These are phyloP conservation scores for Micromesistius poutassou DNA, from an alignment of 2,797 vertebrate genomes.

Conservation along the genomic window DNA sequence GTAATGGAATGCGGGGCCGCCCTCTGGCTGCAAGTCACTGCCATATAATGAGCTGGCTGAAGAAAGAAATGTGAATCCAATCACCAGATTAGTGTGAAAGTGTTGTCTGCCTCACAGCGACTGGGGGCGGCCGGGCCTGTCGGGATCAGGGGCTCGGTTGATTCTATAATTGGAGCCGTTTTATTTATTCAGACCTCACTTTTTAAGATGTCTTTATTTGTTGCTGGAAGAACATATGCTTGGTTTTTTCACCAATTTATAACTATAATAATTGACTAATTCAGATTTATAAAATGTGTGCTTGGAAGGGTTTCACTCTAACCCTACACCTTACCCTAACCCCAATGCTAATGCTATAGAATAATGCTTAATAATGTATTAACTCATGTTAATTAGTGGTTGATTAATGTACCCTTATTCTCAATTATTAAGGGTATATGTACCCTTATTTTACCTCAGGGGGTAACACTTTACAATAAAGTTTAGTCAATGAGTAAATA, in stretches of 20 bases:
- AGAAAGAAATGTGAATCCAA: slow-evolving; percentile 36
- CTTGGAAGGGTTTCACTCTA: no score
- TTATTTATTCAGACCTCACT: background rate
- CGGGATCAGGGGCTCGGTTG: background rate
- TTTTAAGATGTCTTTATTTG: background rate
- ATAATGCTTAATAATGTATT: no score
- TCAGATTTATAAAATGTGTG: background rate
- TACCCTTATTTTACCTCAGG: no score
- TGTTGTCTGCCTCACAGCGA: slow-evolving; percentile 30
- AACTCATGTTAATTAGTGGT: no score
- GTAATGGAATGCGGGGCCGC: slow-evolving; percentile 43
- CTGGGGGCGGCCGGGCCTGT: background rate
- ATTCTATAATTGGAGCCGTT: background rate
- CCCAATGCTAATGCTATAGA: no score
- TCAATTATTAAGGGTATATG: no score
- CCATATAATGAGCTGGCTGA: slow-evolving; percentile 52
- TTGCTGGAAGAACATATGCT: background rate
- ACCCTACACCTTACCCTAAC: no score
- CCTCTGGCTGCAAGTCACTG: slow-evolving; percentile 44
- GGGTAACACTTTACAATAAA: no score
- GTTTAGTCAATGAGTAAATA: no score
- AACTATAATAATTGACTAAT: background rate
- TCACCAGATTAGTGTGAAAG: slow-evolving; percentile 35
- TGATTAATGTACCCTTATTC: no score
- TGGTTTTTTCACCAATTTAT: background rate